A percentile compares a stretch with the other conserved stretches of the same genome.
phyloP scores from a whole-genome alignment of 2,797 vertebrate genomes.

The Spizella passerina region DNA sequence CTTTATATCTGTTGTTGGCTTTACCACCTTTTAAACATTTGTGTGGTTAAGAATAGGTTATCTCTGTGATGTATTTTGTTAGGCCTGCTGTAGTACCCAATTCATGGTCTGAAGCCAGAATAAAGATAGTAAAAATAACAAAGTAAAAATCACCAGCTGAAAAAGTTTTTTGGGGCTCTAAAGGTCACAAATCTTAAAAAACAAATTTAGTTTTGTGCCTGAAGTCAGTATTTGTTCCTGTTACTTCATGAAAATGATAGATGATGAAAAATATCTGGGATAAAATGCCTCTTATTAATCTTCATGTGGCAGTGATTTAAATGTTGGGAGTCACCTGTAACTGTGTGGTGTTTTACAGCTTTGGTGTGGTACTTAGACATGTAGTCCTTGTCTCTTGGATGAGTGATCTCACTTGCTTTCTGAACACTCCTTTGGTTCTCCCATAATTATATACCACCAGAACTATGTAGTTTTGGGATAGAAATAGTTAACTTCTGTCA shows the following conservation, averaged over 20 bases:
- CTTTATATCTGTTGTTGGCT: neutral
- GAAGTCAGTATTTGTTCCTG: neutral
- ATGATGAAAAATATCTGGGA: neutral
- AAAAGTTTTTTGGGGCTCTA: neutral
- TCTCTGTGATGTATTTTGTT: neutral
- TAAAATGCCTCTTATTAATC: neutral
- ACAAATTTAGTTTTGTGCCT: neutral
- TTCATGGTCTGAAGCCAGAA: neutral
- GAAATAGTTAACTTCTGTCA: neutral
- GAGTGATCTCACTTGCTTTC: neutral
- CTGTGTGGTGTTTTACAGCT: neutral
- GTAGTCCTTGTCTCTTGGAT: neutral
- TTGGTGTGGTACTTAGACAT: neutral
- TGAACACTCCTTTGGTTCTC: neutral
- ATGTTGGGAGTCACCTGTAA: neutral
- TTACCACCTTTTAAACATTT: neutral
- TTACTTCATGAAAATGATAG: neutral
- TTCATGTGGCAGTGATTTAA: neutral
- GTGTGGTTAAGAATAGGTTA: neutral
- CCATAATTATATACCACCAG: rapidly evolving
- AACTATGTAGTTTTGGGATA: neutral
- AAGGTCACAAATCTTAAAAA: neutral
- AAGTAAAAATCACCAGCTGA: neutral
- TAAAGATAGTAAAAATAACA: neutral
- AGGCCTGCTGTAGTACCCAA: neutral